Conservation (phyloP, 2,888 invertebrate species). For the Lasioglossum calceatum region DNA sequence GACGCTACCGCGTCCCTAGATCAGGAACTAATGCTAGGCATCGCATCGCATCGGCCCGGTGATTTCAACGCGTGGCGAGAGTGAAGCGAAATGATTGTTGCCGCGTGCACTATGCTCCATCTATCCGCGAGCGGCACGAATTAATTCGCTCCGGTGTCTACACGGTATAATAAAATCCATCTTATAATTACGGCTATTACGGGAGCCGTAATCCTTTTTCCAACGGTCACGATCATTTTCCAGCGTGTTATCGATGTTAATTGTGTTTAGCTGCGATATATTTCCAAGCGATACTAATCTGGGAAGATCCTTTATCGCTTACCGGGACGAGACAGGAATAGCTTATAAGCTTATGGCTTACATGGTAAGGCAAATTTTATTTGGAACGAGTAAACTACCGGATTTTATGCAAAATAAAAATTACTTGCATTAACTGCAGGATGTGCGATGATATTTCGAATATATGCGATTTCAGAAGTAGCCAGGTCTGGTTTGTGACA, state of each 20-base stretch:
- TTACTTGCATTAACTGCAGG: background rate
- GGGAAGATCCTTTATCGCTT: background rate
- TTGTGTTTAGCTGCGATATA: background rate
- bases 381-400: background rate
- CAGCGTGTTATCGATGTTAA: background rate
- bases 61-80: conserved; percentile 8
- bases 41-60: background rate
- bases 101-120: background rate
- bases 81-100: background rate
- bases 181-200: background rate
- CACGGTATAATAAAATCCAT: background rate
- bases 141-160: background rate
- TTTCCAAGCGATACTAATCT: background rate
- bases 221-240: background rate
- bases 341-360: background rate
- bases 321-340: background rate
- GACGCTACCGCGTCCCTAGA: too few species aligned
- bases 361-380: too few species aligned
- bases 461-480: too few species aligned
- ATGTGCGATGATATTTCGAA: too few species aligned
- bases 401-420: background rate
- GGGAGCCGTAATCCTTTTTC: background rate
- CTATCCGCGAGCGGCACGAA: background rate
- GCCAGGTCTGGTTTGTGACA: too few species aligned
- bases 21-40: background rate